A percentile compares a stretch with the other conserved stretches of the same genome.
These are phyloP conservation scores for Poliocrania exsul DNA, from an alignment of 2,797 vertebrate species.

Conservation along the genomic window DNA sequence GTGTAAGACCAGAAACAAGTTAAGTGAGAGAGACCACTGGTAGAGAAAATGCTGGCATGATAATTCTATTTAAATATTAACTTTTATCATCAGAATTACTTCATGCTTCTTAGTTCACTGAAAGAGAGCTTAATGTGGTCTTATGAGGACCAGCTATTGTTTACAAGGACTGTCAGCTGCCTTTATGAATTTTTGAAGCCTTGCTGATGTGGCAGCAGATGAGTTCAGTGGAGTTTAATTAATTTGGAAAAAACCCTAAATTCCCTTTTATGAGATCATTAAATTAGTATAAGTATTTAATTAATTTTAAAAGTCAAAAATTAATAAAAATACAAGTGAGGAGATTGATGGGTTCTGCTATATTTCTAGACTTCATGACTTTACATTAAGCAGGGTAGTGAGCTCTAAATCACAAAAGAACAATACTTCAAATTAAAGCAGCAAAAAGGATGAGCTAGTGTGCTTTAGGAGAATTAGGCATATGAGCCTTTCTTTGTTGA, in stretches of 20 bases:
- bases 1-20: neutral
- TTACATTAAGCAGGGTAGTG: neutral
- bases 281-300: conserved; percentile 51
- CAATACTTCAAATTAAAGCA: neutral
- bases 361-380: neutral
- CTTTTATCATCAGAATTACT: neutral
- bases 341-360: neutral
- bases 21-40: neutral
- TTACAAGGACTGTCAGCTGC: neutral
- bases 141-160: neutral
- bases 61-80: conserved; percentile 1
- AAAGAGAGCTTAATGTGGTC: neutral
- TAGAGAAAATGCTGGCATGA: neutral
- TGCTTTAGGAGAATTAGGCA: neutral
- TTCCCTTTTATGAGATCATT: conserved; percentile 41
- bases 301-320: neutral
- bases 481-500: neutral
- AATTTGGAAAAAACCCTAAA: neutral
- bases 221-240: conserved; percentile 37
- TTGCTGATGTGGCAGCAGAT: neutral
- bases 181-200: neutral
- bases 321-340: neutral
- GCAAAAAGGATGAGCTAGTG: neutral
- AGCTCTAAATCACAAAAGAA: neutral
- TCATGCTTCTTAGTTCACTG: neutral